A percentile compares a stretch with the other conserved stretches of the same genome.
These are phyloP conservation scores for Andricus quercusramuli DNA, from an alignment of 2,888 invertebrate species.

Conservation along the genomic window DNA sequence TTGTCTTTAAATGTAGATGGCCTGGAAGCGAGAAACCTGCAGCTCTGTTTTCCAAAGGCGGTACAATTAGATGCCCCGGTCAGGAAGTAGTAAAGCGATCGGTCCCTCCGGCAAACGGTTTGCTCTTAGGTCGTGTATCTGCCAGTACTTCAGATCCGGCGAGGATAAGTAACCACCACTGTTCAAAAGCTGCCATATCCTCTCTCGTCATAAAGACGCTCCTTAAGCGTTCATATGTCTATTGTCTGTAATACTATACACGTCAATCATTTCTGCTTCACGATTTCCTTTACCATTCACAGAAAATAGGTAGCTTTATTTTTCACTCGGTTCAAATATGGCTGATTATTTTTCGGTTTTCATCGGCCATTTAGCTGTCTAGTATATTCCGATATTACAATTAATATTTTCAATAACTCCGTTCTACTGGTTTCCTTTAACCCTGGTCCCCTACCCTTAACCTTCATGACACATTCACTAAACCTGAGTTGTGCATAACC, in stretches of 20 bases:
- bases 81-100: conserved; percentile 63
- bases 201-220: conserved; percentile 27
- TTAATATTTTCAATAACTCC: not conserved
- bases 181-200: conserved; percentile 36
- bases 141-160: conserved; percentile 34
- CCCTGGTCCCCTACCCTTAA: no score
- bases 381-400: not conserved
- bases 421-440: no score
- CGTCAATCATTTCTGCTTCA: conserved; percentile 33
- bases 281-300: conserved; percentile 6
- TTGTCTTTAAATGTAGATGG: conserved; percentile 62
- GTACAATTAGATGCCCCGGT: conserved; percentile 62
- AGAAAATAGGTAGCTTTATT: not conserved
- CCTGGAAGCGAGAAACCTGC: conserved; percentile 47
- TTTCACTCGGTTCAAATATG: not conserved
- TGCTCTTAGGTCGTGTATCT: conserved; percentile 44
- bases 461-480: no score
- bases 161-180: conserved; percentile 33
- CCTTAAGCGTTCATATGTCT: conserved; percentile 13
- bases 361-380: not conserved
- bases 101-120: conserved; percentile 47
- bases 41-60: conserved; percentile 54
- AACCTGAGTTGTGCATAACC: no score
- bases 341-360: not conserved
- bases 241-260: conserved; percentile 35